Evolutionary conservation across 2,797 vertebrate species (phyloP).

Genomic region (Silurus aristotelis): DNA sequence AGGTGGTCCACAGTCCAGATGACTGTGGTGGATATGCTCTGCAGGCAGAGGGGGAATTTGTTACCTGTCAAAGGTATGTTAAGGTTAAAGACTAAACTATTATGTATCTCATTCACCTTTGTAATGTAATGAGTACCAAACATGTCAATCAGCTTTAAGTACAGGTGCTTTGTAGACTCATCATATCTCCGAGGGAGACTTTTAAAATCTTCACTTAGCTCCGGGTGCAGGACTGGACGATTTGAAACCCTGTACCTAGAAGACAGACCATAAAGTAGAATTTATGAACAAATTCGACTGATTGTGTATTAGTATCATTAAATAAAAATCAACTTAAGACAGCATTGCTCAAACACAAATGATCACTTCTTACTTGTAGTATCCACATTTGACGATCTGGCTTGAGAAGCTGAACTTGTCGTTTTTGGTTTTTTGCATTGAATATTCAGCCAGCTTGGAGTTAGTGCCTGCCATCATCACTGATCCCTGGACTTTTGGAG

Average conservation of each 20-base stretch:
- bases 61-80: no score
- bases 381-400: conserved; percentile 59
- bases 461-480: conserved; percentile 58
- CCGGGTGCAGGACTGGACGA: conserved; percentile 45
- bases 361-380: conserved; percentile 59
- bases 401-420: conserved; percentile 66
- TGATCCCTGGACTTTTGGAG: background rate
- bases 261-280: background rate
- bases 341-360: no score
- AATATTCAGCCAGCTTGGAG: conserved; percentile 56
- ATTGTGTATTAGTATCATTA: background rate
- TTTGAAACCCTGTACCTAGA: conserved; percentile 58
- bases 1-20: no score
- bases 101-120: conserved; percentile 29
- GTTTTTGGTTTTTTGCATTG: conserved; percentile 61
- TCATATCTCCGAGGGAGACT: conserved; percentile 58
- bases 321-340: background rate
- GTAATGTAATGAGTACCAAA: conserved; percentile 69
- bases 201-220: conserved; percentile 45
- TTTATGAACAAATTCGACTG: no score
- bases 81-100: no score
- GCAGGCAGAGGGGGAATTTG: no score
- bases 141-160: conserved; percentile 56
- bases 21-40: no score
- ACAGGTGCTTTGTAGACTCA: background rate